A percentile compares a stretch with the other conserved stretches of the same genome.
Conservation (phyloP, 2,113 vertebrate genomes). For the Cynoglossus semilaevis region DNA sequence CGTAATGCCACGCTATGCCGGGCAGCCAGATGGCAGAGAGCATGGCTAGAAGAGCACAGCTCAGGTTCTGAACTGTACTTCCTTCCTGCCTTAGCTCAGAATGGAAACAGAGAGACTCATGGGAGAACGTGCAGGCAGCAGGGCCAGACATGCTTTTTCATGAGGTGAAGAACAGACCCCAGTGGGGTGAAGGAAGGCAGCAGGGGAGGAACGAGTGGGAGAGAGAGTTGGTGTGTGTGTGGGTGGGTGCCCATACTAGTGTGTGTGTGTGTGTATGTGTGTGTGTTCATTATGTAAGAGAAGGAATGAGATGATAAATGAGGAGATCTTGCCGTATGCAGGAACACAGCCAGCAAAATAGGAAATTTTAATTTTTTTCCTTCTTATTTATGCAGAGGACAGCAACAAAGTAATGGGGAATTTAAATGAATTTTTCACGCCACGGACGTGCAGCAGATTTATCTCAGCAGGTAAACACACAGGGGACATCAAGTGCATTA, state of each 20-base stretch:
- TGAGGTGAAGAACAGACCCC: conserved; percentile 50
- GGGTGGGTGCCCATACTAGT: neutral
- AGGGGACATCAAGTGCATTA: conserved; percentile 32
- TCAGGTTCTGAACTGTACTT: conserved; percentile 48
- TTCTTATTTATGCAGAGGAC: conserved; percentile 51
- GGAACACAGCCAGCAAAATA: conserved; percentile 37
- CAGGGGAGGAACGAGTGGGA: neutral
- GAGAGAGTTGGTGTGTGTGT: neutral
- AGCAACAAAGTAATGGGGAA: conserved; percentile 38
- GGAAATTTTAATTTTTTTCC: conserved; percentile 28
- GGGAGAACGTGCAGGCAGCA: conserved; percentile 44
- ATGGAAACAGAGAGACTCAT: conserved; percentile 44
- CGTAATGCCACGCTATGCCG: conserved; percentile 48
- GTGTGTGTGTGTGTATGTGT: conserved; percentile 12
- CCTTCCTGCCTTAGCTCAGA: conserved; percentile 39
- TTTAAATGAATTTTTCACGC: conserved; percentile 35
- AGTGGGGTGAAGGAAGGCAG: conserved; percentile 28
- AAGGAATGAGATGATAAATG: conserved; percentile 49
- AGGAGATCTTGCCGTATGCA: conserved; percentile 43
- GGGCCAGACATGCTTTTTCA: conserved; percentile 32
- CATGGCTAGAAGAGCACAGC: conserved; percentile 30
- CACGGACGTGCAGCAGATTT: conserved; percentile 39
- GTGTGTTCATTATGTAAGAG: conserved; percentile 46
- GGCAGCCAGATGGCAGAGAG: conserved; percentile 62
- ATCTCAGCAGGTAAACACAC: conserved; percentile 38